Base-by-base conservation (phyloP, 2,797 vertebrate genomes). In the Rallus crepitans region DNA sequence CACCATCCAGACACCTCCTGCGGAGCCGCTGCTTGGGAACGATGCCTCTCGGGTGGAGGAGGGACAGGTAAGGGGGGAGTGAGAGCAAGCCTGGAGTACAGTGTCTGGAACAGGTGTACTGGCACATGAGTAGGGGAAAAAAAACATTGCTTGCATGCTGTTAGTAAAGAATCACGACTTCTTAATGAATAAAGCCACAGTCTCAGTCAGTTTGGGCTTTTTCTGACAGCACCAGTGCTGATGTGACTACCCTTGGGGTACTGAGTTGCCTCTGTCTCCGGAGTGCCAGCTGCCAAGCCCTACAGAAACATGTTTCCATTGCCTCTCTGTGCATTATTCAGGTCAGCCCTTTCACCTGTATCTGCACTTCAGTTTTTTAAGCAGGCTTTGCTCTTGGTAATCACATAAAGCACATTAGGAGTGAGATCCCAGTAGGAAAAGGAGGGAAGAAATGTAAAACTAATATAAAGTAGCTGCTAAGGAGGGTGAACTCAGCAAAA, bases 1-100 rank as follows among this genome's bases (percentile, higher is more conserved):
- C 71, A 99, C 99, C 3, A 99, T 99, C 78, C 99, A 99, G 95
- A 98, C 99, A 2, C 98, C 99, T 39, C 71, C 98, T 3, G 99
- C 98, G 7, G 99, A 99, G 91, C 98, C 99, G 0, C 98, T 99
- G 84, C 98, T 98, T 95, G 98, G 64, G 96, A 99, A 98, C 7
- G 98, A 98, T 3, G 95, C 98, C 14, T 96, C 98, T 6, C 98
- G 97, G 45, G 97, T 98, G 0, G 99, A 99, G 90, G 99, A 99
- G 59, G 97, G 96, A 57, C 98, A 98, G 98, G 98, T 98, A 92
- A 97, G 97, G 82, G 76, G 56, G 65, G 27, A 18, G 5, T 4
- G 18, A 11, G 28, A 57, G 8, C 13, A 40, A 37, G 39, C 0
- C 0, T 13, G 50, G 7, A n/a, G 17, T 2, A 14, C n/a, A 79